Evolutionary conservation across 2,797 vertebrate species (phyloP).

Genomic region (Enteromius anoplus): DNA sequence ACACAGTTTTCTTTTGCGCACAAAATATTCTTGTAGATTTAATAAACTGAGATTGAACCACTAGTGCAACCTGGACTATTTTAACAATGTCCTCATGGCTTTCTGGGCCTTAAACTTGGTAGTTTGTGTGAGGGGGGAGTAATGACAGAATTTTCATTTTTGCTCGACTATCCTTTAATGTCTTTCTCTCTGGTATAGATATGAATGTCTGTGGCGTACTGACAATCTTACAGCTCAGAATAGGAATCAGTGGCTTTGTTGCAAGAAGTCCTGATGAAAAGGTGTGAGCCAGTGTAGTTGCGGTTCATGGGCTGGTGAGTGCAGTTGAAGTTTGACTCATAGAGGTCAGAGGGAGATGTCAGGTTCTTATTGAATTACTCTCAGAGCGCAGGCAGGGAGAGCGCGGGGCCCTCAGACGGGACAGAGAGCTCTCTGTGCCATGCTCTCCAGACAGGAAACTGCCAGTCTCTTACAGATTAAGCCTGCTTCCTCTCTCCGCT

Average conservation of each 20-base stretch:
- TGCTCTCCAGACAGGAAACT: slow-evolving; percentile 78
- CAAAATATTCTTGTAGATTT: too few relatives aligned
- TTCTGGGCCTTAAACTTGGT: not conserved
- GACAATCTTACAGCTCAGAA: not conserved
- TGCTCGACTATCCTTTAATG: not conserved
- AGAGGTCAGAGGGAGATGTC: slow-evolving; percentile 64
- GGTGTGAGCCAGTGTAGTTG: slow-evolving; percentile 26
- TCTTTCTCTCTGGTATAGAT: not conserved
- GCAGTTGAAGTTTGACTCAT: slow-evolving; percentile 57
- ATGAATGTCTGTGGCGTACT: not conserved
- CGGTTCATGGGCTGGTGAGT: slow-evolving; percentile 2
- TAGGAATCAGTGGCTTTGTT: not conserved
- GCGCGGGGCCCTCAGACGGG: slow-evolving; percentile 61
- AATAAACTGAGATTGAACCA: not conserved
- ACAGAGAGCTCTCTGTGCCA: slow-evolving; percentile 79
- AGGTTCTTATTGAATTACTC: slow-evolving; percentile 76
- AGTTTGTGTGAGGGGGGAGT: not conserved
- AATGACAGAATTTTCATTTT: not conserved
- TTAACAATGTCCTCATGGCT: not conserved
- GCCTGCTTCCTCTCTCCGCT: slow-evolving; percentile 76
- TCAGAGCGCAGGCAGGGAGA: slow-evolving; percentile 60
- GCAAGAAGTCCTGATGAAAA: slow-evolving; percentile 14
- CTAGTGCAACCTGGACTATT: not conserved
- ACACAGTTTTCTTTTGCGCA: not conserved
- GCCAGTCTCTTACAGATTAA: slow-evolving; percentile 82